A percentile compares a stretch with the other conserved stretches of the same genome.
These are phyloP conservation scores for Geodia barretti DNA, from an alignment of 37 sponge, comb jelly and placozoan genomes.

Conservation along the genomic window DNA sequence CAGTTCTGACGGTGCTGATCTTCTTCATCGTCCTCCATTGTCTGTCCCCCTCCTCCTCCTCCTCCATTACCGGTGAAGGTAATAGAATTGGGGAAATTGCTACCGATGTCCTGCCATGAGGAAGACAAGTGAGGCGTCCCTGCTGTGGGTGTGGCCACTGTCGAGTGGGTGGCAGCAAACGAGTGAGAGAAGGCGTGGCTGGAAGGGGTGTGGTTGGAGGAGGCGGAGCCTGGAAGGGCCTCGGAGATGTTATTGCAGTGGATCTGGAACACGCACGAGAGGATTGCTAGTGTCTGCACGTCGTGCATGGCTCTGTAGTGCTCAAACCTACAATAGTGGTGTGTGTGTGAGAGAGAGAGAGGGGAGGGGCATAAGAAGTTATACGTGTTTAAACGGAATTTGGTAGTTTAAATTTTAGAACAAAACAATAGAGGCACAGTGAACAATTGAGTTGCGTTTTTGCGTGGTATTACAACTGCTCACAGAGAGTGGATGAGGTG, in stretches of 20 bases:
- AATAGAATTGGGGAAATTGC: background rate
- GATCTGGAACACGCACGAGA: constrained; percentile 71
- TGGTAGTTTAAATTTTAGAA: background rate
- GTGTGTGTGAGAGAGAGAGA: background rate
- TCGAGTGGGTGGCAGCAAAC: background rate
- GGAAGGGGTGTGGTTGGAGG: background rate
- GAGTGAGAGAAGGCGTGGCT: background rate
- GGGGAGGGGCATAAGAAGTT: background rate
- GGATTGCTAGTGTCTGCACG: constrained; percentile 84
- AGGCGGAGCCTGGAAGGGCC: constrained; percentile 5
- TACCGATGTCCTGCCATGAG: constrained; percentile 37
- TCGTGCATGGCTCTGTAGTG: constrained; percentile 67
- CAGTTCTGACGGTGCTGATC: background rate
- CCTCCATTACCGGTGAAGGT: too few relatives aligned
- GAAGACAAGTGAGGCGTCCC: constrained; percentile 28
- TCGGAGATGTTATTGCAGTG: constrained; percentile 19
- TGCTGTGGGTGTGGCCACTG: background rate
- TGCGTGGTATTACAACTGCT: too few relatives aligned
- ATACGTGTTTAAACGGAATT: background rate
- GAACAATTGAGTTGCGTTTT: too few relatives aligned
- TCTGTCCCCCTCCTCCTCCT: constrained; percentile 10
- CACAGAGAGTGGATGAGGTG: constrained; percentile 76
- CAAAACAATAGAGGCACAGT: too few relatives aligned
- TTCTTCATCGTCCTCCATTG: constrained; percentile 19
- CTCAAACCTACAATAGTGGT: constrained; percentile 49